Conservation (phyloP, 1,140 invertebrate genomes). For the Stenopsyche tienmushanensis region DNA sequence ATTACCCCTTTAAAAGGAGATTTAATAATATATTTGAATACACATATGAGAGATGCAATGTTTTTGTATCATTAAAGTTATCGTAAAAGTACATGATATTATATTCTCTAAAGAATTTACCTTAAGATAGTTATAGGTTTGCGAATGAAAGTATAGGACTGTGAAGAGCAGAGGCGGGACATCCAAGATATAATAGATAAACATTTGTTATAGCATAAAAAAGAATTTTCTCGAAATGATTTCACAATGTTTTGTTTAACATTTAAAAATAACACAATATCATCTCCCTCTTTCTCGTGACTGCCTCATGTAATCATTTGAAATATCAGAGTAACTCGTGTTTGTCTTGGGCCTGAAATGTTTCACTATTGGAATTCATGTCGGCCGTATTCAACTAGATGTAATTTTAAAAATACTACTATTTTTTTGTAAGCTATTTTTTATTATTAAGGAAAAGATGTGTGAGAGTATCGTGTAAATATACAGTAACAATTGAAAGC, state of each 20-base stretch:
- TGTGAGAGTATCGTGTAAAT: conserved; percentile 39
- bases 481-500: conserved; percentile 25
- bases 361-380: conserved; percentile 26
- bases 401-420: conserved; percentile 41
- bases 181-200: conserved; percentile 1
- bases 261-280: neutral
- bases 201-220: too few relatives aligned
- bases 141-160: conserved; percentile 14
- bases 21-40: conserved; percentile 42
- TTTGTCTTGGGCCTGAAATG: conserved; percentile 21
- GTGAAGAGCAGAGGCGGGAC: conserved; percentile 13
- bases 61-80: conserved; percentile 40
- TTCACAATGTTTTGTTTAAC: too few relatives aligned
- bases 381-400: conserved; percentile 37
- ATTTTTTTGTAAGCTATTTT: conserved; percentile 43
- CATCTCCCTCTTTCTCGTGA: conserved; percentile 13
- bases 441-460: conserved; percentile 37
- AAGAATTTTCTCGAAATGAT: too few relatives aligned
- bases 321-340: conserved; percentile 19
- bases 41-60: conserved; percentile 41
- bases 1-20: conserved; percentile 42
- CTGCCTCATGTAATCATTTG: conserved; percentile 23
- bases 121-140: conserved; percentile 28
- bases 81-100: conserved; percentile 41
- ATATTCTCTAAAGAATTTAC: conserved; percentile 42